Percentiles rank a stretch among this genome's conserved stretches.
Conservation (phyloP, 2,888 invertebrate species). For the Melanchra persicariae region DNA sequence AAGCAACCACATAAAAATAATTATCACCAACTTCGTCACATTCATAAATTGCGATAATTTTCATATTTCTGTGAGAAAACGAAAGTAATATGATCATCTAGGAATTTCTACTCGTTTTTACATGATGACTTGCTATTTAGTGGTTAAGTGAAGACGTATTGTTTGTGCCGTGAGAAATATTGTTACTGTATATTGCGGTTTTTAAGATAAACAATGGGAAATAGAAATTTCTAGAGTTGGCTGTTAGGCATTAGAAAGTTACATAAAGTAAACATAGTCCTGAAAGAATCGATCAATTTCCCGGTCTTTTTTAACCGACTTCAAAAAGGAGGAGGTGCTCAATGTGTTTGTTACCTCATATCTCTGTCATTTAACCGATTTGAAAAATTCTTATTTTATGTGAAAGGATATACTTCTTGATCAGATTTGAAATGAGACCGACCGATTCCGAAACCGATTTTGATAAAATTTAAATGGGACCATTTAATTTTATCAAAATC, state of each 20-base stretch:
- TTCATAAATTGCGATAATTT: slow-evolving; percentile 14
- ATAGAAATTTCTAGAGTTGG: not conserved
- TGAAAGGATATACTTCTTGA: too few species aligned
- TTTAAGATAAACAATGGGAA: not conserved
- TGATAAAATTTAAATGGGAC: too few species aligned
- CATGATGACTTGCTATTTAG: slow-evolving; percentile 4
- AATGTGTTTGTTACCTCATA: too few species aligned
- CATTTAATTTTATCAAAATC: too few species aligned
- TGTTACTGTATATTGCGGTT: not conserved
- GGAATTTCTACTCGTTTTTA: slow-evolving; percentile 17
- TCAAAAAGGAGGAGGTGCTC: too few species aligned
- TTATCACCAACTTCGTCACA: not conserved
- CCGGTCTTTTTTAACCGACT: too few species aligned
- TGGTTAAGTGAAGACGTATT: slow-evolving; percentile 6
- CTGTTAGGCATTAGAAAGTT: slow-evolving; percentile 17
- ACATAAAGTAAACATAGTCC: not conserved
- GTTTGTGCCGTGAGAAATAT: slow-evolving; percentile 39
- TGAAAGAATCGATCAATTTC: too few species aligned
- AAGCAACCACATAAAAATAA: not conserved
- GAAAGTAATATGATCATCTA: slow-evolving; percentile 3
- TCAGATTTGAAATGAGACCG: too few species aligned
- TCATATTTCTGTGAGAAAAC: slow-evolving; percentile 21
- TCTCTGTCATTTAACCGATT: too few species aligned
- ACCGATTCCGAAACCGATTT: too few species aligned
- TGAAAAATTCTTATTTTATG: too few species aligned